Evolutionary conservation across 2,888 invertebrate species (phyloP), one percentile per base, ranked within the genome.

Genomic region (Ectobius pallidus): DNA sequence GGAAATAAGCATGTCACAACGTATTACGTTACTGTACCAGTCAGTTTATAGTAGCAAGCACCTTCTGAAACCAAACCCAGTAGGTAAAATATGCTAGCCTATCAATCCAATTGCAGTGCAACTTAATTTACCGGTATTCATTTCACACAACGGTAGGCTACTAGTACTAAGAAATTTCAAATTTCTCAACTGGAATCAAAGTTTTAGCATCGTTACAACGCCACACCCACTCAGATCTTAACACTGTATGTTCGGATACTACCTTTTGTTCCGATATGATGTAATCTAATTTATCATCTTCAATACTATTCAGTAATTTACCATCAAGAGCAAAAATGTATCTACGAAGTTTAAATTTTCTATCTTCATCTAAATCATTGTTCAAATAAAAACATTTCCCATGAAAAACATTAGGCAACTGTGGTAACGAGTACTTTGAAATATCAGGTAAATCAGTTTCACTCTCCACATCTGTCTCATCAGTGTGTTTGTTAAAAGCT

Each of bases 311-410:
- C 18, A 11, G 3, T 62, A 22, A 14, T 44, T 1, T 86, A 80
- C 91, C 92, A 61, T 88, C 87, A 81, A 89, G 90, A 0, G 90
- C 91, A 63, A 82, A 82, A 68, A 91, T 84, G 80, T 89, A 89
- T 72, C 88, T 81, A 65, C 78, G 77, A 52, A 86, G 76, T 61
- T 79, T 78, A 73, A 78, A 78, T 69, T 83, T 80, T 70, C 80
- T 80, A 6, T 79, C 78, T 2, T 79, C 78, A 58, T 80, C 80
- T 65, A 85, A 82, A 63, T 81, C 80, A 4, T 81, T 80, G 77
- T 82, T 82, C 20, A 90, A 77, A 70, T 83, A 84, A 80, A 90
- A 88, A 69, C 81, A 81, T 73, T 82, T 80, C 0, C 84, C 84
- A 9, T 81, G 81, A 78, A 89, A 87, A 75, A 87, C 82, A 75